phyloP scores from a whole-genome alignment of 1,140 invertebrate species.

The Polypedilum vanderplanki region DNA sequence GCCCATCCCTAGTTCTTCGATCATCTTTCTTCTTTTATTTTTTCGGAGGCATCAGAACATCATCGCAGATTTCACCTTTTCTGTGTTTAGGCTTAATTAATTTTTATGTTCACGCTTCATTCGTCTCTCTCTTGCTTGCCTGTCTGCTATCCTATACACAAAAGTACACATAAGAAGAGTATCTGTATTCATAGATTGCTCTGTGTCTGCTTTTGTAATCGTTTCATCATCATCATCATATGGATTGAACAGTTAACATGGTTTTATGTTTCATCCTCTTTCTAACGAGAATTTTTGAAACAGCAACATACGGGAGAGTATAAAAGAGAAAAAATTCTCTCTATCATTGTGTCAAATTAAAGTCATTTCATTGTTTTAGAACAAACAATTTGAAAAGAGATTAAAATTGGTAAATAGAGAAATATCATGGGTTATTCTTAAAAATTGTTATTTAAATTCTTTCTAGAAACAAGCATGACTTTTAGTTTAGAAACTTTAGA shows the following conservation, averaged over 20 bases:
- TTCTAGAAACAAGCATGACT: no score
- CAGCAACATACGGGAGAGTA: neutral
- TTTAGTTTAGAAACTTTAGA: no score
- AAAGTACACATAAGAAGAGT: no score
- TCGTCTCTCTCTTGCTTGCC: neutral
- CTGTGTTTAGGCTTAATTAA: slow-evolving; percentile 21
- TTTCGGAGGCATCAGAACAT: slow-evolving; percentile 25
- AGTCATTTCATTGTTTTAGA: no score
- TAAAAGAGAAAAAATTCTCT: no score
- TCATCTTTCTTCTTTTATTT: neutral
- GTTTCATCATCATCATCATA: neutral
- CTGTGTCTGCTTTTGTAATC: neutral
- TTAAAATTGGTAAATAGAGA: no score
- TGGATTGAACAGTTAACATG: neutral
- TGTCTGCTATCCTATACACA: neutral
- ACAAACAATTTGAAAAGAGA: no score
- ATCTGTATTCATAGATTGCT: no score
- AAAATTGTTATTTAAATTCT: no score
- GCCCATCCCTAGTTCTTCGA: neutral
- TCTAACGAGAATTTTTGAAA: slow-evolving; percentile 17
- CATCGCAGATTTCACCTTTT: slow-evolving; percentile 27
- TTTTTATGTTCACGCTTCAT: slow-evolving; percentile 18
- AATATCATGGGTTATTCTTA: no score
- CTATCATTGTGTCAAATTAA: no score
- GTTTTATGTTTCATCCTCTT: slow-evolving; percentile 4